These are phyloP conservation scores for Trialeurodes vaporariorum DNA, from an alignment of 1,140 invertebrate species.

Conservation along the genomic window DNA sequence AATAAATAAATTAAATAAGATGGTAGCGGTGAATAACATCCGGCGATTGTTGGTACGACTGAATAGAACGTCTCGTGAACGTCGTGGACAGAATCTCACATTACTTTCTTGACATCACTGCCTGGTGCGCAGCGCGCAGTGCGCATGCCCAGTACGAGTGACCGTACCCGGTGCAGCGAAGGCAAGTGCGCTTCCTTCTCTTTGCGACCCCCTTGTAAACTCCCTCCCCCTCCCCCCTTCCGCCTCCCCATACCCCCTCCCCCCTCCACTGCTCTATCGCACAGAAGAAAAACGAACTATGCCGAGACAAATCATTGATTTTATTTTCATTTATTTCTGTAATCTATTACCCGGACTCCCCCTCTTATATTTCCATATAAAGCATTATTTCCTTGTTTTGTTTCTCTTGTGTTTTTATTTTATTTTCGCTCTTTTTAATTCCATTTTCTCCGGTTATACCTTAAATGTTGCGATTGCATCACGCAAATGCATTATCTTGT, in stretches of 20 bases:
- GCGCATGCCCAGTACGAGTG: no score
- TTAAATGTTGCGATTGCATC: not conserved
- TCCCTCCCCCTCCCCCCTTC: no score
- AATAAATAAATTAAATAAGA: not conserved
- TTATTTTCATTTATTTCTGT: not conserved
- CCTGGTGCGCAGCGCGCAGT: no score
- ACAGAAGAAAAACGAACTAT: no score
- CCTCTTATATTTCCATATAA: constrained; percentile 2
- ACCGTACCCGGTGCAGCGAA: no score
- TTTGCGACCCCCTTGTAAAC: no score
- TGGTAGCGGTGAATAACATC: not conserved
- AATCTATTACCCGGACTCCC: not conserved
- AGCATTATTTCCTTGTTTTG: not conserved
- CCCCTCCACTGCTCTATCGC: no score
- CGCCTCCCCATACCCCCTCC: not conserved
- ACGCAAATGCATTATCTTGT: not conserved
- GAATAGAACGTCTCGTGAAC: not conserved
- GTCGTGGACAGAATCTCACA: not conserved
- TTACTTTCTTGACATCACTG: not conserved
- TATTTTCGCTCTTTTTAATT: not conserved
- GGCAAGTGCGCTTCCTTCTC: no score
- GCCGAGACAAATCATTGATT: not conserved
- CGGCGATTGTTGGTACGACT: not conserved
- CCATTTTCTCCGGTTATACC: not conserved
- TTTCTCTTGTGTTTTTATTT: not conserved